Evolutionary conservation across 2,797 vertebrate species (phyloP).

Genomic region (Loris lydekkerianus): DNA sequence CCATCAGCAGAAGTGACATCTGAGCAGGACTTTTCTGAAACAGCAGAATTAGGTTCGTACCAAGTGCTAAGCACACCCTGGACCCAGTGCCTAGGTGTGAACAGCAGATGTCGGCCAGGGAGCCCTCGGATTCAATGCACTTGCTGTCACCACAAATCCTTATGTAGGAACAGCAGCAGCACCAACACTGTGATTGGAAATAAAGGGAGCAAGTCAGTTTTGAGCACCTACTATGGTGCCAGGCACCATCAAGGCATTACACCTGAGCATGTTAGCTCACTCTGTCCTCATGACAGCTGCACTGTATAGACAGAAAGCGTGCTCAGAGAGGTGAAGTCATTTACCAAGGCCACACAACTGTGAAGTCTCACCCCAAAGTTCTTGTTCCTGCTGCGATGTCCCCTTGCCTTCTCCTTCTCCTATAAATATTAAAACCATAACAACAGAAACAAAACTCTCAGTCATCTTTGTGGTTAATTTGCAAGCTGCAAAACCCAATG

Average conservation of each 20-base stretch:
- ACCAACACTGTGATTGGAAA: rapidly evolving
- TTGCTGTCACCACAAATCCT: not conserved
- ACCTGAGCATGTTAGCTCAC: not conserved
- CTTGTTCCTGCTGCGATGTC: not conserved
- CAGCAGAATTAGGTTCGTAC: not conserved
- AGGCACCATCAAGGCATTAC: not conserved
- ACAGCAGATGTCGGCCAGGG: not conserved
- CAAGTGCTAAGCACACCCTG: rapidly evolving
- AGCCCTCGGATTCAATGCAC: rapidly evolving
- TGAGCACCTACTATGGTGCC: rapidly evolving
- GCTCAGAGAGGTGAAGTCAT: not conserved
- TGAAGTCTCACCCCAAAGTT: not conserved
- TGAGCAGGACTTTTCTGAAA: not conserved
- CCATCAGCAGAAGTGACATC: not conserved
- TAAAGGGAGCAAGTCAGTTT: not conserved
- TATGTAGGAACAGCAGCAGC: not conserved
- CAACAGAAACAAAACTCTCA: not conserved
- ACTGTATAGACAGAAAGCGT: rapidly evolving
- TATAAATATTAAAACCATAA: not conserved
- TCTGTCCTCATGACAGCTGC: not conserved
- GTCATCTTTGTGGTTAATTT: conserved; percentile 21
- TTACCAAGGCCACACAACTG: not conserved
- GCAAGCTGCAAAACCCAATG: not conserved
- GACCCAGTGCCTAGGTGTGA: no score
- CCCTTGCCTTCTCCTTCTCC: not conserved